Conservation (phyloP, 1,140 invertebrate species). For the Drosophila busckii region DNA sequence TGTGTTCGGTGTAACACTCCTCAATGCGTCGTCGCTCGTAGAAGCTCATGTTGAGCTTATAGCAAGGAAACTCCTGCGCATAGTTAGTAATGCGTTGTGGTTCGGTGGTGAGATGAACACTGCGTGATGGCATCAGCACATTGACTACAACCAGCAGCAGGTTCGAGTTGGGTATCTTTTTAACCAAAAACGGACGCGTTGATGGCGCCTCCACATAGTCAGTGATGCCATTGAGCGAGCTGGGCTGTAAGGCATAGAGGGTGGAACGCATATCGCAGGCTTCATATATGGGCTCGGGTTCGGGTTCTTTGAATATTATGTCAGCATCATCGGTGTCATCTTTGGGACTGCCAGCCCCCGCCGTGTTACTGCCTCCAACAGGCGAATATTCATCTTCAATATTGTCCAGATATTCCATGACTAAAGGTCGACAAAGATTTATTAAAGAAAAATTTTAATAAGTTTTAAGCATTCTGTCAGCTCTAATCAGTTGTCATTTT, state of each 20-base stretch:
- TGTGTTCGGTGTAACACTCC: constrained; percentile 87
- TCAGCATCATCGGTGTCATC: constrained; percentile 78
- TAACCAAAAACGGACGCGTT: constrained; percentile 83
- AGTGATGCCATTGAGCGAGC: constrained; percentile 80
- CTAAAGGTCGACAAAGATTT: too few species aligned
- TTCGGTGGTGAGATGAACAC: constrained; percentile 70
- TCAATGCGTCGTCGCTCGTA: constrained; percentile 84
- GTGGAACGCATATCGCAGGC: constrained; percentile 84
- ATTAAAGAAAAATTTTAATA: too few species aligned
- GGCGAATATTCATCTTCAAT: constrained; percentile 68
- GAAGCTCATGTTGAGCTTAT: constrained; percentile 86
- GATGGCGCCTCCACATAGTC: constrained; percentile 71
- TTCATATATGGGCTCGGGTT: constrained; percentile 77
- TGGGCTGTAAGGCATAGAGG: constrained; percentile 85
- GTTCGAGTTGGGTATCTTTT: constrained; percentile 87
- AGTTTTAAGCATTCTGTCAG: too few species aligned
- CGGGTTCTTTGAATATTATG: constrained; percentile 55
- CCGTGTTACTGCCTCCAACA: constrained; percentile 61
- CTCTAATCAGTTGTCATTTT: too few species aligned
- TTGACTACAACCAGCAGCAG: constrained; percentile 86
- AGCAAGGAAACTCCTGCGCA: constrained; percentile 82
- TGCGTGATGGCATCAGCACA: constrained; percentile 74
- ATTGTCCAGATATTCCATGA: constrained; percentile 66
- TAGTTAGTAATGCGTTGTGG: constrained; percentile 78
- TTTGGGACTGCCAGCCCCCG: constrained; percentile 56